A percentile compares a stretch with the other conserved stretches of the same genome.
Evolutionary conservation across 2,113 vertebrate genomes (phyloP).

Genomic region (Hemiprocne comata): DNA sequence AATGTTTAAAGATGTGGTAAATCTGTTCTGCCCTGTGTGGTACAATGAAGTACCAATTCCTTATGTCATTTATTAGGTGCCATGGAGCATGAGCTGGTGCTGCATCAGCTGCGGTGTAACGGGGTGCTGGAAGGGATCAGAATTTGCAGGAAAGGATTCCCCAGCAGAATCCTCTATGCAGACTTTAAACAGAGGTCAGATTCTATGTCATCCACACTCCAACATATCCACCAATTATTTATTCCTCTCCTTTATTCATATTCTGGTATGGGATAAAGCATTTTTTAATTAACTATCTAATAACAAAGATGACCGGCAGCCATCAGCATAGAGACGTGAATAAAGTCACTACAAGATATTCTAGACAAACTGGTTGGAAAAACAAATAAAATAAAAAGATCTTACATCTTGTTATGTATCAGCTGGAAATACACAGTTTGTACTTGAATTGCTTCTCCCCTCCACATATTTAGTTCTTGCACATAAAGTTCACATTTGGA

Average conservation of each 20-base stretch:
- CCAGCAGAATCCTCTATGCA: conserved; percentile 58
- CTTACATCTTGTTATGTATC: not conserved
- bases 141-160: conserved; percentile 64
- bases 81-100: conserved; percentile 63
- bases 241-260: not conserved
- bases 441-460: not conserved
- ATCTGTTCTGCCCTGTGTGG: not conserved
- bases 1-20: not conserved
- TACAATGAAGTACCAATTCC: not conserved
- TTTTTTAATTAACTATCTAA: not conserved
- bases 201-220: not conserved
- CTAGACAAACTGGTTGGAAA: not conserved
- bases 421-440: not conserved
- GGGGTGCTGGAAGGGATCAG: conserved; percentile 58
- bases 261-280: not conserved
- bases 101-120: conserved; percentile 56
- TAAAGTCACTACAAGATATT: not conserved
- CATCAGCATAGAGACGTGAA: not conserved
- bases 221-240: not conserved
- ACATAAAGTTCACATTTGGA: not conserved
- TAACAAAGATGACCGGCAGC: not conserved
- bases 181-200: conserved; percentile 64
- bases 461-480: not conserved
- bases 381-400: not conserved
- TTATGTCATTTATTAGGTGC: conserved; percentile 46